Evolutionary conservation across 2,113 vertebrate species (phyloP), one percentile per base, ranked within the genome.

Genomic region (Okapia johnstoni): DNA sequence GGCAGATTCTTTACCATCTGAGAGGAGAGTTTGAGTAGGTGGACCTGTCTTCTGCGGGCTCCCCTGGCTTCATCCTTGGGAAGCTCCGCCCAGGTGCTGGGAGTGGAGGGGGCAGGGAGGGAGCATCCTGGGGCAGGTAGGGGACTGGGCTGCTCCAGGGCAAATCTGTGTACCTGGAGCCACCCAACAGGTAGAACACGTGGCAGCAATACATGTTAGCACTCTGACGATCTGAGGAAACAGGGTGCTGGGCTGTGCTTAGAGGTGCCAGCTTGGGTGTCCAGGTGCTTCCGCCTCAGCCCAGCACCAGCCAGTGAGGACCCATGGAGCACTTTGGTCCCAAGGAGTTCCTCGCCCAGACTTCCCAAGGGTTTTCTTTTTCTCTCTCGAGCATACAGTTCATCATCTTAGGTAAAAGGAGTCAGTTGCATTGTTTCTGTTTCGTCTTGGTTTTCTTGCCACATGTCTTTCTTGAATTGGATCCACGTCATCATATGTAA

Each of bases 241-340:
- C 13, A 7, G 26, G 14, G 40, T 26, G 4, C 40, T 4, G 7
- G 66, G 46, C 40, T 23, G 1, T 0, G 0, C 15, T 4, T 7
- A 1, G 30, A 19, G 43, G 61, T 66, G 80, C 30, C 28, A 4
- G 0, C 3, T 0, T 46, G 33, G 14, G 12, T 21, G 16, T 48
- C 58, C 30, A 7, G 36, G 48, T 86, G 36, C 19, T n/a, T 60
- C n/a, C 11, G 11, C 52, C 3, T 5, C 0, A 0, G 19, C 30
- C 23, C 8, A 11, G 61, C 2, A 7, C 23, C 52, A 43, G 7
- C 63, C 36, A 40, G 40, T 0, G 0, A 57, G 83, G 79, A 23
- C 90, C 16, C 48, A n/a, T n/a, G 26, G 2, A 93, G 88, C 46
- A 2, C 60, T 10, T 2, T 17, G 3, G 9, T 43, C 92, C 55